phyloP scores from a whole-genome alignment of 2,888 invertebrate species.

The Lathronympha strigana region DNA sequence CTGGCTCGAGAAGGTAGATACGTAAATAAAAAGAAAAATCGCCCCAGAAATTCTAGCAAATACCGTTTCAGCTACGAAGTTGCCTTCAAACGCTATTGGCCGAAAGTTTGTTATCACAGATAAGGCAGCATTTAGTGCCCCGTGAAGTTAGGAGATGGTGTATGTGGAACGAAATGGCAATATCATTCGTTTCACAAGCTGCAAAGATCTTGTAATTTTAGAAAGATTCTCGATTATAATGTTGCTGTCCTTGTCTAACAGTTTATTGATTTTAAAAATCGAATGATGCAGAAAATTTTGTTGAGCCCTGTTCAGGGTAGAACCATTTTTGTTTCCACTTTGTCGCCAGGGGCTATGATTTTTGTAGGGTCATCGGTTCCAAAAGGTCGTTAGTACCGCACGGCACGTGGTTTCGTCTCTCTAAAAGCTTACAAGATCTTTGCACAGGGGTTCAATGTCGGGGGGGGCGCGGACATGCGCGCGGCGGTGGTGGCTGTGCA shows the following conservation, averaged over 20 bases:
- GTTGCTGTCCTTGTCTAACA: slow-evolving; percentile 39
- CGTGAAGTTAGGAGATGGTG: slow-evolving; percentile 21
- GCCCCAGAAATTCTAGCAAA: slow-evolving; percentile 34
- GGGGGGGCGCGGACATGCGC: slow-evolving; percentile 83
- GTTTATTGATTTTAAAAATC: slow-evolving; percentile 6
- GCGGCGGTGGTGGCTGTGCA: slow-evolving; percentile 81
- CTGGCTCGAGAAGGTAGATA: slow-evolving; percentile 3
- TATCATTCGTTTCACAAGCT: slow-evolving; percentile 16
- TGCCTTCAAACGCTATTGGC: slow-evolving; percentile 33
- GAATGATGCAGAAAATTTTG: neutral
- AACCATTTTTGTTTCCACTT: slow-evolving; percentile 30
- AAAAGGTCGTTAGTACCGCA: slow-evolving; percentile 19
- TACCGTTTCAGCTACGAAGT: slow-evolving; percentile 26
- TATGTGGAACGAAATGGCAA: slow-evolving; percentile 20
- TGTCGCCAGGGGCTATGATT: neutral
- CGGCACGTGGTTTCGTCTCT: slow-evolving; percentile 45
- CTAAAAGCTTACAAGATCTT: slow-evolving; percentile 66
- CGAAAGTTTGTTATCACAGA: slow-evolving; percentile 41
- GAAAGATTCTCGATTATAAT: slow-evolving; percentile 24
- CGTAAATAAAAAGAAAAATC: slow-evolving; percentile 24
- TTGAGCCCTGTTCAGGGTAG: neutral
- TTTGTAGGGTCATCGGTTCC: slow-evolving; percentile 8
- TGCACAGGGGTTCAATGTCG: slow-evolving; percentile 80
- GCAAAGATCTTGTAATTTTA: slow-evolving; percentile 35
- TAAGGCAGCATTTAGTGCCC: slow-evolving; percentile 24